phyloP scores from a whole-genome alignment of 2,888 invertebrate genomes.

The Corbicula japonica region DNA sequence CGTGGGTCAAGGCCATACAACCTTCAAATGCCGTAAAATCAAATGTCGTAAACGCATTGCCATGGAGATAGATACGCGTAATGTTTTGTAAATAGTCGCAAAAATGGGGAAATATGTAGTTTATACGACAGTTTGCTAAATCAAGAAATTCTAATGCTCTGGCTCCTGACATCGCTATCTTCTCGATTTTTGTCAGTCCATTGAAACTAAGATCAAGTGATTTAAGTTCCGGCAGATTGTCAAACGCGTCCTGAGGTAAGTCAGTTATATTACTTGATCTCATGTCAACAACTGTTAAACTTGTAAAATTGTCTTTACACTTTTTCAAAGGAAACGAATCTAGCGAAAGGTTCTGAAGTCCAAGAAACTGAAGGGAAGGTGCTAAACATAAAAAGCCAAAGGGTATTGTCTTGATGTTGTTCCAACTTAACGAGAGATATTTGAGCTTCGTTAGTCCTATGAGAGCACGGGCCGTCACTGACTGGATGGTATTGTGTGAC shows the following conservation, averaged over 20 bases:
- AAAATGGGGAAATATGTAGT: slow-evolving; percentile 46
- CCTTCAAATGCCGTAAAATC: slow-evolving; percentile 39
- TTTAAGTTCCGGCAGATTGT: slow-evolving; percentile 27
- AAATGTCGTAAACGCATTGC: slow-evolving; percentile 43
- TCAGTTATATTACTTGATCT: slow-evolving; percentile 27
- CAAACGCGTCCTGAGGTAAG: slow-evolving; percentile 43
- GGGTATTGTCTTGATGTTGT: slow-evolving; percentile 37
- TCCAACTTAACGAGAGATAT: slow-evolving; percentile 41
- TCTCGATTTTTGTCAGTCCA: slow-evolving; percentile 30
- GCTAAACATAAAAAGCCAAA: slow-evolving; percentile 46
- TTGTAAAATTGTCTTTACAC: slow-evolving; percentile 40
- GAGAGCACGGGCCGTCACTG: slow-evolving; percentile 26
- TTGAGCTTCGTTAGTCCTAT: slow-evolving; percentile 35
- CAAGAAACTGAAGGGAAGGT: slow-evolving; percentile 31
- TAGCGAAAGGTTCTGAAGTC: slow-evolving; percentile 22
- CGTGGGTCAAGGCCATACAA: slow-evolving; percentile 21
- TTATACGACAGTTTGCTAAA: slow-evolving; percentile 35
- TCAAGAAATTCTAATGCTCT: slow-evolving; percentile 38
- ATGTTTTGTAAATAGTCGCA: slow-evolving; percentile 54
- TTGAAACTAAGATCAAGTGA: slow-evolving; percentile 43
- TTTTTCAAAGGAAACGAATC: slow-evolving; percentile 41
- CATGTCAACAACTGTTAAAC: slow-evolving; percentile 40
- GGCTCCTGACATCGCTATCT: slow-evolving; percentile 46
- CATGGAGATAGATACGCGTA: slow-evolving; percentile 35
- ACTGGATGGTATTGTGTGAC: slow-evolving; percentile 40